Conservation (phyloP, 1,140 invertebrate species). For the Diorhabda sublineata region DNA sequence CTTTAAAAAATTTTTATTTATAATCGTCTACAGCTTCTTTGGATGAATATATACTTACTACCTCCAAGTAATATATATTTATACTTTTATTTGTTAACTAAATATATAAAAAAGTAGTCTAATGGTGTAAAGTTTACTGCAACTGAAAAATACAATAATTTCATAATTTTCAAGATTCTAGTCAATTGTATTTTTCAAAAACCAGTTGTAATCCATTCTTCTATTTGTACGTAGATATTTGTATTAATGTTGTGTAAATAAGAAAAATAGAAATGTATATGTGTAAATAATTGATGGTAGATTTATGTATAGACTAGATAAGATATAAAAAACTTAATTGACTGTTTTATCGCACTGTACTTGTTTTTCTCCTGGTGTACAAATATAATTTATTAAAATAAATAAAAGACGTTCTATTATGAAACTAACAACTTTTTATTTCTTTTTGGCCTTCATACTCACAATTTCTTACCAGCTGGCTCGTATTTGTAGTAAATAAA, state of each 20-base stretch:
- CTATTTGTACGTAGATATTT: conserved; percentile 12
- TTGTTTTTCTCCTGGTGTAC: conserved; percentile 25
- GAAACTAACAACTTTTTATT: background rate
- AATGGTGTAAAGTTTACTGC: too few relatives aligned
- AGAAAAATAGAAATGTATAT: conserved; percentile 15
- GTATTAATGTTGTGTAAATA: conserved; percentile 19
- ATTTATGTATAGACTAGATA: conserved; percentile 26
- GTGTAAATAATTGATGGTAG: conserved; percentile 21
- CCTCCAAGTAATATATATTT: too few relatives aligned
- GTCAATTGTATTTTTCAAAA: conserved; percentile 9
- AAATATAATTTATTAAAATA: conserved; percentile 29
- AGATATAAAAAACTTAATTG: conserved; percentile 17
- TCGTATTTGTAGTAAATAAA: too few relatives aligned
- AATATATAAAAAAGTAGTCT: too few relatives aligned
- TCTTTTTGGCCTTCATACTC: background rate
- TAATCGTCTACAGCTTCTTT: too few relatives aligned
- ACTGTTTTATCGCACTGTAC: conserved; percentile 21
- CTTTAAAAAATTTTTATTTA: too few relatives aligned
- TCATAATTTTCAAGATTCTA: conserved; percentile 8
- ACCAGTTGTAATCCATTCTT: background rate
- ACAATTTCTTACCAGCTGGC: too few relatives aligned
- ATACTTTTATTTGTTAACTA: too few relatives aligned
- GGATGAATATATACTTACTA: too few relatives aligned
- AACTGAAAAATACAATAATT: too few relatives aligned
- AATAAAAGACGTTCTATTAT: conserved; percentile 29